These are phyloP conservation scores for Drosophila oshimai DNA, from an alignment of 1,140 invertebrate genomes.

Conservation along the genomic window DNA sequence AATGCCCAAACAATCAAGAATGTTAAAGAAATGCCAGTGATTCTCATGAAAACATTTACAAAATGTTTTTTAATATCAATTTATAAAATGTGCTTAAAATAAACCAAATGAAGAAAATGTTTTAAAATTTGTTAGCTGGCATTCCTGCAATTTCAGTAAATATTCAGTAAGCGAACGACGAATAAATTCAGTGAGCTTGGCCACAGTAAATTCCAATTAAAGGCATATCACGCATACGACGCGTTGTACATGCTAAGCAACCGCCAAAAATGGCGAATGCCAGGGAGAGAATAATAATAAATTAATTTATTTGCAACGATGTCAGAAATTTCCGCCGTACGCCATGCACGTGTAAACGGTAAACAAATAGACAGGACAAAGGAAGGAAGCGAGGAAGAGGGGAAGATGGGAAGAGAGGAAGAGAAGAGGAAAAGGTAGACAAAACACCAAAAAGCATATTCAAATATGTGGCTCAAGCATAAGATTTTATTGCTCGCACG, in stretches of 20 bases:
- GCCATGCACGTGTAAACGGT: slow-evolving; percentile 37
- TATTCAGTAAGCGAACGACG: background rate
- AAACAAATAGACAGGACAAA: slow-evolving; percentile 14
- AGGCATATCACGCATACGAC: slow-evolving; percentile 72
- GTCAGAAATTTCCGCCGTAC: slow-evolving; percentile 53
- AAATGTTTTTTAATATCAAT: background rate
- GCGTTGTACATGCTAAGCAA: slow-evolving; percentile 63
- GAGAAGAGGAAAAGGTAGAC: slow-evolving; percentile 17
- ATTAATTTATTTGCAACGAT: slow-evolving; percentile 77
- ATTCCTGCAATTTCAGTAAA: background rate
- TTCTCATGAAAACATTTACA: too few species aligned
- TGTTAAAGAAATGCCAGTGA: too few species aligned
- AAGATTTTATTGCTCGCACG: slow-evolving; percentile 42
- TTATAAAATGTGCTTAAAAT: background rate
- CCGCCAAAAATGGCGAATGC: slow-evolving; percentile 35
- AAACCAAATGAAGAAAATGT: background rate
- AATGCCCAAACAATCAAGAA: too few species aligned
- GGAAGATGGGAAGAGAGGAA: background rate
- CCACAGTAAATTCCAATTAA: slow-evolving; percentile 72
- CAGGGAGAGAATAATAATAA: slow-evolving; percentile 63
- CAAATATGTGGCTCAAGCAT: slow-evolving; percentile 40
- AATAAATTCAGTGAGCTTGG: slow-evolving; percentile 33
- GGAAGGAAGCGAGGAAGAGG: background rate
- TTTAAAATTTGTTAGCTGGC: background rate
- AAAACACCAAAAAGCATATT: slow-evolving; percentile 61